Percentiles rank a stretch among this genome's conserved stretches.
Conservation (phyloP, 1,140 invertebrate species). For the Proales similis region DNA sequence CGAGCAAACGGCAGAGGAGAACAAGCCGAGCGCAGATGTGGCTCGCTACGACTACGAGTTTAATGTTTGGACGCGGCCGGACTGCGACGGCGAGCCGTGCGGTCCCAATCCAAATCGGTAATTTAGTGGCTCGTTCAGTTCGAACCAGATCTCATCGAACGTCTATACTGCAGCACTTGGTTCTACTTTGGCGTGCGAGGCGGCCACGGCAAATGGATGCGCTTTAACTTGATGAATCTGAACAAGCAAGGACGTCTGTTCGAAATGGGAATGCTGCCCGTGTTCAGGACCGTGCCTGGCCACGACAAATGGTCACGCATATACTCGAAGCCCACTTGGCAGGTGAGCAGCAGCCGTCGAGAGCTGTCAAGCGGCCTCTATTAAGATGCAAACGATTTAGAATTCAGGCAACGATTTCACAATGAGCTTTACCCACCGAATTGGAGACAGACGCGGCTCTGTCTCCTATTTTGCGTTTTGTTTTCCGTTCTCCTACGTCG, state of each 20-base stretch:
- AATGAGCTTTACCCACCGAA: constrained; percentile 69
- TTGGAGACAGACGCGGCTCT: constrained; percentile 64
- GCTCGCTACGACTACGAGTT: constrained; percentile 65
- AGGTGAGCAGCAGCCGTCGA: background rate
- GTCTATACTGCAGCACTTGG: constrained; percentile 81
- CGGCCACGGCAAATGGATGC: constrained; percentile 59
- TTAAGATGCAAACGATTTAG: constrained; percentile 43
- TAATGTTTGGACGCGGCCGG: constrained; percentile 80
- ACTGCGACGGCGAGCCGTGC: constrained; percentile 76
- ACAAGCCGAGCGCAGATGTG: constrained; percentile 40
- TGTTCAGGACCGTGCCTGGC: constrained; percentile 57
- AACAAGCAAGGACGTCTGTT: constrained; percentile 83
- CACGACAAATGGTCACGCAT: constrained; percentile 72
- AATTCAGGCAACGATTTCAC: constrained; percentile 61
- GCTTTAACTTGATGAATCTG: constrained; percentile 75
- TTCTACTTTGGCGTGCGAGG: constrained; percentile 79
- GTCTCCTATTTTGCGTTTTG: constrained; percentile 82
- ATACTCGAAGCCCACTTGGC: constrained; percentile 40
- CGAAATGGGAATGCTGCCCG: constrained; percentile 78
- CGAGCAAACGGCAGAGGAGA: constrained; percentile 32
- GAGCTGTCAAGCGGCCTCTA: too few relatives aligned
- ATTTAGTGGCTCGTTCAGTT: background rate
- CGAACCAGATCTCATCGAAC: too few relatives aligned
- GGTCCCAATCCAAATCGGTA: constrained; percentile 69
- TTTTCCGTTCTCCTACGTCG: constrained; percentile 76